phyloP scores from a whole-genome alignment of 2,113 vertebrate species.

The Halcyon malimbica region DNA sequence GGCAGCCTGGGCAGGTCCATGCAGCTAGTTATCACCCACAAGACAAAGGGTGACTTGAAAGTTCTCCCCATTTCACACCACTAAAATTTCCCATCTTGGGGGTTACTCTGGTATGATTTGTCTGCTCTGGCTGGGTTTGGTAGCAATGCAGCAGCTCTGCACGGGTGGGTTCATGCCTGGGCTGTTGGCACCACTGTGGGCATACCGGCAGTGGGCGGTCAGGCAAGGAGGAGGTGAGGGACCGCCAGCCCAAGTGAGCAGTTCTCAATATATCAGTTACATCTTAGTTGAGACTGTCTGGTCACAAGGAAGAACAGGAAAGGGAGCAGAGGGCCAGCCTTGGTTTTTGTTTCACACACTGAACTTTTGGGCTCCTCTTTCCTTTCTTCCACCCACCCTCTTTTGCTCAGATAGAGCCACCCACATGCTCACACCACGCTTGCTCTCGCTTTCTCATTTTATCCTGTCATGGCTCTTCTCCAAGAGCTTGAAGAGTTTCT shows the following conservation, averaged over 20 bases:
- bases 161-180: background rate
- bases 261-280: background rate
- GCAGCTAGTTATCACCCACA: background rate
- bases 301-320: background rate
- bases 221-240: background rate
- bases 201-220: accelerated
- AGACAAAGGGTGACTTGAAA: background rate
- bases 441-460: background rate
- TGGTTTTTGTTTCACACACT: background rate
- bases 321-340: background rate
- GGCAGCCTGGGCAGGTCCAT: background rate
- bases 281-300: slow-evolving; percentile 41
- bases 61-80: background rate
- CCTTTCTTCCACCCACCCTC: background rate
- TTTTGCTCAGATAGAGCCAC: slow-evolving; percentile 6
- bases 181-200: background rate
- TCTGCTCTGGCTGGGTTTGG: background rate
- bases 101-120: background rate
- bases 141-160: background rate
- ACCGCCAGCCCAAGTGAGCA: accelerated
- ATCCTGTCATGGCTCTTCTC: slow-evolving; percentile 1
- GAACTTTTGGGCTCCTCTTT: slow-evolving; percentile 4
- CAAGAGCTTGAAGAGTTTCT: background rate
- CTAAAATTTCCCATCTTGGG: background rate
- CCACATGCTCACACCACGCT: background rate